Percentiles rank a stretch among this genome's conserved stretches.
phyloP scores from a whole-genome alignment of 1,140 invertebrate species.

The Eriocheir sinensis region DNA sequence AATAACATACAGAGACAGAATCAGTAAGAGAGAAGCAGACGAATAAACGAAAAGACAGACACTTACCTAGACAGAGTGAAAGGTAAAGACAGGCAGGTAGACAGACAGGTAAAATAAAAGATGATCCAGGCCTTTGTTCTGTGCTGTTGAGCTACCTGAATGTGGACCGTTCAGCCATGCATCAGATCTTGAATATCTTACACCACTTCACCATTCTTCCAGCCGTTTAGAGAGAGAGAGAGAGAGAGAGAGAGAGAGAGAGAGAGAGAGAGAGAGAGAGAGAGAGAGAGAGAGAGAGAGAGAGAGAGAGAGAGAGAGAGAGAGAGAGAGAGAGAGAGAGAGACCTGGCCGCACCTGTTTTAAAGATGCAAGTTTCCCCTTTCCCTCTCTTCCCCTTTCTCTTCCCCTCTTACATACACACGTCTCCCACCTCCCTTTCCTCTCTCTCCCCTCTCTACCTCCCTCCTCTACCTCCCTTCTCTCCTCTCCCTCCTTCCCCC shows the following conservation, averaged over 20 bases:
- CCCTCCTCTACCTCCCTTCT: background rate
- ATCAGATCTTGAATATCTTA: too few species aligned
- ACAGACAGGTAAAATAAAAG: too few species aligned
- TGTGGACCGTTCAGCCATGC: too few species aligned
- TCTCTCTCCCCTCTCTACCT: background rate
- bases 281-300: too few species aligned
- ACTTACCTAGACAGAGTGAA: too few species aligned
- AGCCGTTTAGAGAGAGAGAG: background rate
- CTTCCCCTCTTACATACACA: background rate
- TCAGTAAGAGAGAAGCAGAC: background rate
- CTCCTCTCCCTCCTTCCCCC: background rate
- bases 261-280: conserved; percentile 19
- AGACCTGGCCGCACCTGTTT: background rate
- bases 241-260: background rate
- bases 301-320: background rate
- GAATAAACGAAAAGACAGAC: too few species aligned
- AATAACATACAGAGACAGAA: background rate
- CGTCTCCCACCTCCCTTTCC: too few species aligned
- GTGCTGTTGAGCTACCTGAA: too few species aligned
- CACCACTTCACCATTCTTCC: too few species aligned
- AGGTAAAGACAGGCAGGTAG: background rate
- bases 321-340: conserved; percentile 21
- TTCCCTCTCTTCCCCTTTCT: background rate
- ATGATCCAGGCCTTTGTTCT: too few species aligned
- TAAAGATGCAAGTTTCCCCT: background rate